Conservation (phyloP, 2,113 vertebrate genomes). For the Heterochromis multidens region DNA sequence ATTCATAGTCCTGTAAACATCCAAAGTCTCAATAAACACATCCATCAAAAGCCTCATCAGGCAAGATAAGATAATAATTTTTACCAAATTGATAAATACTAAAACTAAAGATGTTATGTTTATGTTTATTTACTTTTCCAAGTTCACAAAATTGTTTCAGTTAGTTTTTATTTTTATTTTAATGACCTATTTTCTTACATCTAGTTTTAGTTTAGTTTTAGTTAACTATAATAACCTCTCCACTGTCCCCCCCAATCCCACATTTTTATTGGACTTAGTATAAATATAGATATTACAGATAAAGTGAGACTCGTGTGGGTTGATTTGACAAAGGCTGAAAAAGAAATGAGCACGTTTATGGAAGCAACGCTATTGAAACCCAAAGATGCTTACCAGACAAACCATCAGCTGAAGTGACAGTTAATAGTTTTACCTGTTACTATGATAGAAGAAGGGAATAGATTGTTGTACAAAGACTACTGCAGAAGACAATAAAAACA, state of each 20-base stretch:
- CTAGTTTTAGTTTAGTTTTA: too few species aligned
- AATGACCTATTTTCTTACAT: too few species aligned
- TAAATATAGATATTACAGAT: too few species aligned
- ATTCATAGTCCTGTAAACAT: background rate
- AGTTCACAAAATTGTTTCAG: background rate
- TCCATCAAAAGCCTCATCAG: background rate
- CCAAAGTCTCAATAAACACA: background rate
- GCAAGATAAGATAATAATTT: background rate
- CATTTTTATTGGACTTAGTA: too few species aligned
- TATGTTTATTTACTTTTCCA: background rate
- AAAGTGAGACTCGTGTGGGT: too few species aligned
- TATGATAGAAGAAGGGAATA: rapidly evolving
- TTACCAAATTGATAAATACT: background rate
- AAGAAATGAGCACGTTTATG: too few species aligned
- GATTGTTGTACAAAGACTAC: background rate
- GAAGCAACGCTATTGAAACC: background rate
- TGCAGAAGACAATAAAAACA: background rate
- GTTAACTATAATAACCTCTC: too few species aligned
- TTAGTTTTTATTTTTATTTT: background rate
- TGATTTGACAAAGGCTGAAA: too few species aligned
- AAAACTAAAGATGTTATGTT: background rate
- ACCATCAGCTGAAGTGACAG: too few species aligned
- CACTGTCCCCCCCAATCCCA: too few species aligned
- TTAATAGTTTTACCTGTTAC: rapidly evolving
- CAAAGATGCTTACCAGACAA: background rate